These are phyloP conservation scores for Allolobophora icterica DNA, from an alignment of 2,888 invertebrate species.

Conservation along the genomic window DNA sequence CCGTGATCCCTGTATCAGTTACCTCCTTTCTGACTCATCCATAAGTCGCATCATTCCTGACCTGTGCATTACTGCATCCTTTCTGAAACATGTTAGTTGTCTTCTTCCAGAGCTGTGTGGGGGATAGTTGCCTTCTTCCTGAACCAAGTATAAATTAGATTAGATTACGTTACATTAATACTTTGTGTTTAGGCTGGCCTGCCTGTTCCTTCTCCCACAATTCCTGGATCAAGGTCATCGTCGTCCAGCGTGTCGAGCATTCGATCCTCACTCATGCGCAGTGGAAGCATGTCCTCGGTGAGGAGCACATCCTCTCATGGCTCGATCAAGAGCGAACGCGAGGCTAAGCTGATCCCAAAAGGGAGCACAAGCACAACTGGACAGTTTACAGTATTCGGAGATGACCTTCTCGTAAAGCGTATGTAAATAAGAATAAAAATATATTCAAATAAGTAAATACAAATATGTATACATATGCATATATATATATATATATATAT, in stretches of 20 bases:
- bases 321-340: neutral
- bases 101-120: too few species aligned
- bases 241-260: conserved; percentile 14
- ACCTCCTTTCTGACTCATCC: neutral
- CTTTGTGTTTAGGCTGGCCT: conserved; percentile 56
- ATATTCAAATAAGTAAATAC: neutral
- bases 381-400: conserved; percentile 23
- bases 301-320: neutral
- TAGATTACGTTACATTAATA: neutral
- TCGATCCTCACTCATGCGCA: neutral
- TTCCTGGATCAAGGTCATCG: neutral
- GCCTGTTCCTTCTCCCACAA: conserved; percentile 50
- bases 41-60: too few species aligned
- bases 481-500: too few species aligned
- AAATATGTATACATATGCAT: neutral
- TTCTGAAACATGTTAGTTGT: too few species aligned
- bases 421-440: neutral
- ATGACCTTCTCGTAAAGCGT: conserved; percentile 10
- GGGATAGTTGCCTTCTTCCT: too few species aligned
- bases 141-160: too few species aligned
- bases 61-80: too few species aligned
- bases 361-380: neutral
- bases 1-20: neutral
- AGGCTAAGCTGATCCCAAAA: neutral
- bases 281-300: neutral